These are phyloP conservation scores for Megatriorchis doriae DNA, from an alignment of 2,113 vertebrate species.

Conservation along the genomic window DNA sequence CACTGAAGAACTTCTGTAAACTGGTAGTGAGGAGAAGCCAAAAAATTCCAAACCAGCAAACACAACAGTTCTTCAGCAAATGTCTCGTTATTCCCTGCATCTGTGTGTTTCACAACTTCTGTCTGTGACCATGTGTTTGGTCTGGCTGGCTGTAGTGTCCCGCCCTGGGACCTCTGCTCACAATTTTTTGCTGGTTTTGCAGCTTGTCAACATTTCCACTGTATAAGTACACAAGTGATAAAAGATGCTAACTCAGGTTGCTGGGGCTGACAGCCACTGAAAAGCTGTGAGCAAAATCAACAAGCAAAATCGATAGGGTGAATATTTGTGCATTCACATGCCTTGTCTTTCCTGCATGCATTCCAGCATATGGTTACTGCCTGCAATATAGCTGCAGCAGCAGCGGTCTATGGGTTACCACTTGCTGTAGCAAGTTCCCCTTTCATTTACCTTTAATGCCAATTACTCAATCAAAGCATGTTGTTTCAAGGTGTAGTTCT, in stretches of 20 bases:
- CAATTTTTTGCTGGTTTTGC: neutral
- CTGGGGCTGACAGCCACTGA: neutral
- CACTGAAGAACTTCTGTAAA: neutral
- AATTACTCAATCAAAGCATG: neutral
- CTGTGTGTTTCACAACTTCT: neutral
- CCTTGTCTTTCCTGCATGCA: neutral
- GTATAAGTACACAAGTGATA: neutral
- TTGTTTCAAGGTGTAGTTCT: neutral
- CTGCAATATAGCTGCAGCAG: neutral
- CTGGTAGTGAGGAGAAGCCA: neutral
- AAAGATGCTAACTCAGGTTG: neutral
- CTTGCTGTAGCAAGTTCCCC: neutral
- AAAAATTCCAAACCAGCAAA: neutral
- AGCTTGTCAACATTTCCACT: neutral
- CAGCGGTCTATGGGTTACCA: neutral
- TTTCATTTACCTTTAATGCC: neutral
- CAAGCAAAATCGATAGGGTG: neutral
- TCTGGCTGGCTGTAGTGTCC: neutral
- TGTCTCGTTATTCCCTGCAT: neutral
- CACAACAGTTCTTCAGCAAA: neutral
- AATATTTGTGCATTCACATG: neutral
- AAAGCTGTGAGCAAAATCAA: neutral
- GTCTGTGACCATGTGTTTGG: neutral
- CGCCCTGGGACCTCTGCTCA: neutral
- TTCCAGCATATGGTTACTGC: neutral